A percentile compares a stretch with the other conserved stretches of the same genome.
These are phyloP conservation scores for Panurus biarmicus DNA, from an alignment of 2,113 vertebrate genomes.

Conservation along the genomic window DNA sequence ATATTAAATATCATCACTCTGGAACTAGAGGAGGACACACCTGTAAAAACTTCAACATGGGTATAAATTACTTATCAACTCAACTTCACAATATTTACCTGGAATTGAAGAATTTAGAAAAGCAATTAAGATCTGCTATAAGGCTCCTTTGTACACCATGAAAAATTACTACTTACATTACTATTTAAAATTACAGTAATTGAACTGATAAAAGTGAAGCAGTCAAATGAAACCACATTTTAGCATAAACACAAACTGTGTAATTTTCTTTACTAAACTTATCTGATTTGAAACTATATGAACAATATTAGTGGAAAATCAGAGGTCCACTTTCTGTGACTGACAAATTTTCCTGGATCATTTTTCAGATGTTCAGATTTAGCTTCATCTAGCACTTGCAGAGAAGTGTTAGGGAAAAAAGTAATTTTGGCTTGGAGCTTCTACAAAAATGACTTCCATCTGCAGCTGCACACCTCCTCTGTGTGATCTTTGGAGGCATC, in stretches of 20 bases:
- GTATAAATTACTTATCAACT: neutral
- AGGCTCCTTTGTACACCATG: neutral
- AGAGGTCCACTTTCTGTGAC: neutral
- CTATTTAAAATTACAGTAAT: conserved; percentile 3
- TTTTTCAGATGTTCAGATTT: neutral
- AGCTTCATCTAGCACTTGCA: neutral
- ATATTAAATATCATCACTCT: neutral
- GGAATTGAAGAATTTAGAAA: neutral
- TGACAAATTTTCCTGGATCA: neutral
- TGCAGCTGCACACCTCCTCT: neutral
- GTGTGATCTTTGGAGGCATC: neutral
- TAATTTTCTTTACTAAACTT: neutral
- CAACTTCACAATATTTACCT: conserved; percentile 39
- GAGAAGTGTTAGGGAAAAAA: neutral
- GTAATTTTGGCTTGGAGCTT: neutral
- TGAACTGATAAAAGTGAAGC: neutral
- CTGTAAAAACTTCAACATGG: neutral
- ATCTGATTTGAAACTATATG: neutral
- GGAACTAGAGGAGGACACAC: neutral
- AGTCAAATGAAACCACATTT: neutral
- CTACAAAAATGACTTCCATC: neutral
- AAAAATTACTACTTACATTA: neutral
- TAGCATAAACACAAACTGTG: neutral
- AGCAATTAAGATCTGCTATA: conserved; percentile 7
- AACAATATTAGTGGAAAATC: neutral